phyloP scores from a whole-genome alignment of 1,140 invertebrate species.

The Drosophila paulistorum region DNA sequence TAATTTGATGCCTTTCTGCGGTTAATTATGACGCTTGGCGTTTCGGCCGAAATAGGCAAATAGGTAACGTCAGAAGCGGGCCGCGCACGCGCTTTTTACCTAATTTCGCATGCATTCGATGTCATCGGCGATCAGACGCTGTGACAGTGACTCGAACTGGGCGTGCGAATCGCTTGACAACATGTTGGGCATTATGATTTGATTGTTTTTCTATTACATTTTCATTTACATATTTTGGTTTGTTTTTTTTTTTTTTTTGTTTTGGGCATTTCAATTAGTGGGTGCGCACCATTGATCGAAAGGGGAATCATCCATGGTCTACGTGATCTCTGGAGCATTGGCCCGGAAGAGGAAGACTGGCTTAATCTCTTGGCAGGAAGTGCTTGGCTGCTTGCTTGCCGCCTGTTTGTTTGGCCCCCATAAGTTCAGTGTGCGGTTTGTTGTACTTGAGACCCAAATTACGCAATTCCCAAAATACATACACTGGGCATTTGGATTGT shows the following conservation, averaged over 20 bases:
- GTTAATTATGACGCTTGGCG: not conserved
- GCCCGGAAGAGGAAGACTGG: slow-evolving; percentile 53
- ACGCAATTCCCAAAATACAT: slow-evolving; percentile 67
- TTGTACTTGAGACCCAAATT: slow-evolving; percentile 80
- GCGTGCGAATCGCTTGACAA: slow-evolving; percentile 59
- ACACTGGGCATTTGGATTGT: not conserved
- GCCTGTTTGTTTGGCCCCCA: not conserved
- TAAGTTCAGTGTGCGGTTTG: slow-evolving; percentile 69
- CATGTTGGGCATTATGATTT: slow-evolving; percentile 55
- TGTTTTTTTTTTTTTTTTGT: too few species aligned
- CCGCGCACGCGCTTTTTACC: slow-evolving; percentile 58
- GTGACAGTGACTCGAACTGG: slow-evolving; percentile 28
- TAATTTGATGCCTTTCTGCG: slow-evolving; percentile 10
- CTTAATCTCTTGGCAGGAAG: slow-evolving; percentile 49
- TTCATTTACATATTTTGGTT: not conserved
- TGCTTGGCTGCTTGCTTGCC: not conserved
- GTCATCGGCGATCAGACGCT: slow-evolving; percentile 23
- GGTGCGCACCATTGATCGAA: slow-evolving; percentile 31
- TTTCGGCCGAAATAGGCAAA: slow-evolving; percentile 8
- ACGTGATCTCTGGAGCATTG: slow-evolving; percentile 48
- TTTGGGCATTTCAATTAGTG: slow-evolving; percentile 10
- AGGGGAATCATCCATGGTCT: slow-evolving; percentile 31
- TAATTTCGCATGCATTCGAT: slow-evolving; percentile 50
- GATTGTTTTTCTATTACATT: not conserved
- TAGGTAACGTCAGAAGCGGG: slow-evolving; percentile 45